phyloP scores from a whole-genome alignment of 2,797 vertebrate genomes.

The Valencia hispanica region DNA sequence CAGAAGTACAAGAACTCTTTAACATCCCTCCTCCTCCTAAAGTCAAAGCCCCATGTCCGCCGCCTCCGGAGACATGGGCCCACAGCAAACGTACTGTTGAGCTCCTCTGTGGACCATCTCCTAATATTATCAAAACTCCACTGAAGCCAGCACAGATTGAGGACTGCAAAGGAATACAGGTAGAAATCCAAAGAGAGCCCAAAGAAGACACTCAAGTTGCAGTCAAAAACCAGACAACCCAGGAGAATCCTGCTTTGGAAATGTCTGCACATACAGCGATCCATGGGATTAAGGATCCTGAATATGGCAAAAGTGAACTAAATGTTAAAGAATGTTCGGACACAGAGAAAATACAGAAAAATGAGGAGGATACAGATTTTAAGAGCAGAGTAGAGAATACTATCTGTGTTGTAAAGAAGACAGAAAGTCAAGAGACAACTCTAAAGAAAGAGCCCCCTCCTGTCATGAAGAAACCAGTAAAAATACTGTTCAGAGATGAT shows the following conservation, averaged over 20 bases:
- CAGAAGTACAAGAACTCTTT: conserved; percentile 72
- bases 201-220: conserved; percentile 21
- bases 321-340: conserved; percentile 26
- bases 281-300: conserved; percentile 16
- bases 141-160: conserved; percentile 46
- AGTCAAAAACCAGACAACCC: conserved; percentile 26
- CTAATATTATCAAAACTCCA: conserved; percentile 43
- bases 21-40: conserved; percentile 92
- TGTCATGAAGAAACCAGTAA: conserved; percentile 71
- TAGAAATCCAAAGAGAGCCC: conserved; percentile 40
- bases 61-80: conserved; percentile 85
- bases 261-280: conserved; percentile 37
- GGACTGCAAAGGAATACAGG: conserved; percentile 36
- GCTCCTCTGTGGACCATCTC: conserved; percentile 74
- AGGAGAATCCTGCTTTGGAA: conserved; percentile 15
- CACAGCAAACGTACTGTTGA: conserved; percentile 78
- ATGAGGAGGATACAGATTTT: conserved; percentile 1
- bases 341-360: conserved; percentile 14
- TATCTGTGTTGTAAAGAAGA: conserved; percentile 14
- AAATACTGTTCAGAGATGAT: conserved; percentile 44
- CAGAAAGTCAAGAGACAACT: conserved; percentile 36
- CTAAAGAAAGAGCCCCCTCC: conserved; percentile 70
- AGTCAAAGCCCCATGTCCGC: conserved; percentile 89
- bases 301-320: conserved; percentile 12
- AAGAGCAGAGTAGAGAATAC: conserved; percentile 39